Conservation (phyloP, 1,140 invertebrate species). For the Rhyacophila brunnea region DNA sequence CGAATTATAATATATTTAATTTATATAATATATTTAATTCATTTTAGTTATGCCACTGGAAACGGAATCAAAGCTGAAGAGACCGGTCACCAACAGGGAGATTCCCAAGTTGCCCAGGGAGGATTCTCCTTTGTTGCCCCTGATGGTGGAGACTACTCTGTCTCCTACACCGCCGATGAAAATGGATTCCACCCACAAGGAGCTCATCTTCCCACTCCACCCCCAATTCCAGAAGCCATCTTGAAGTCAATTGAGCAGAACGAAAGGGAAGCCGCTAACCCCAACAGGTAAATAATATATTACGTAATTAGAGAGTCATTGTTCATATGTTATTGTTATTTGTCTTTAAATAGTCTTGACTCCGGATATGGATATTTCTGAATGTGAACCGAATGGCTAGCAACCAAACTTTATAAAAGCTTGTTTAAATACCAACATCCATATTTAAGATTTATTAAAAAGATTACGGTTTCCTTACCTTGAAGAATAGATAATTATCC, state of each 20-base stretch:
- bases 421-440: no score
- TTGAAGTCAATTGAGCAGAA: slow-evolving; percentile 45
- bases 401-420: no score
- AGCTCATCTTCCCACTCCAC: slow-evolving; percentile 74
- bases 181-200: slow-evolving; percentile 75
- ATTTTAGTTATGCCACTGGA: slow-evolving; percentile 51
- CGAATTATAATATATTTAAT: no score
- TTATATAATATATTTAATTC: no score
- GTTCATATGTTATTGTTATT: no score
- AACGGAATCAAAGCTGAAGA: slow-evolving; percentile 46
- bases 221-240: slow-evolving; percentile 64
- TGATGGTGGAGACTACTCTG: slow-evolving; percentile 66
- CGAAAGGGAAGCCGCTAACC: slow-evolving; percentile 16
- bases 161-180: slow-evolving; percentile 78
- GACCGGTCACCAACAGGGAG: slow-evolving; percentile 39
- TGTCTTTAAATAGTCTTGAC: no score
- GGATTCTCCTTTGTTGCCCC: slow-evolving; percentile 72
- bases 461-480: no score
- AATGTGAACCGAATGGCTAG: no score
- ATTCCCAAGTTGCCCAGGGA: slow-evolving; percentile 62
- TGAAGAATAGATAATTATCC: no score
- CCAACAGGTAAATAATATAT: slow-evolving; percentile 5
- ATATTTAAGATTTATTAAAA: no score
- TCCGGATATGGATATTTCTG: no score
- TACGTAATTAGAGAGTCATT: no score